These are phyloP conservation scores for Calliphora vicina DNA, from an alignment of 1,140 invertebrate species.

Conservation along the genomic window DNA sequence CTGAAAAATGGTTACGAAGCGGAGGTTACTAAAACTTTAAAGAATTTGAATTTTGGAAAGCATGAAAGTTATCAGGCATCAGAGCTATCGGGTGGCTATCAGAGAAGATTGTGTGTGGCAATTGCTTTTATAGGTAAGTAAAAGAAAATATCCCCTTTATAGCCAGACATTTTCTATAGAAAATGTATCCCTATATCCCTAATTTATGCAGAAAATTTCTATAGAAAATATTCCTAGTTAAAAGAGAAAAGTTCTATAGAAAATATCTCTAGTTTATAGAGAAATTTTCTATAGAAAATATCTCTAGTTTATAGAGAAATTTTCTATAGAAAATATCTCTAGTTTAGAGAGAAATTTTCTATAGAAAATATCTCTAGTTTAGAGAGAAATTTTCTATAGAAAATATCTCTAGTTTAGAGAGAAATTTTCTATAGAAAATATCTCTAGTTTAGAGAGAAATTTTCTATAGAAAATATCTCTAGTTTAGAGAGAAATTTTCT, in stretches of 20 bases:
- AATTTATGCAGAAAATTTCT: too few species aligned
- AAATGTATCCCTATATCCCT: not conserved
- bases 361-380: not conserved
- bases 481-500: too few species aligned
- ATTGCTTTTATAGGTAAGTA: constrained; percentile 78
- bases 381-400: not conserved
- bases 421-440: not conserved
- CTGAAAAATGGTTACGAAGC: constrained; percentile 39
- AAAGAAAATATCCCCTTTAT: not conserved
- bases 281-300: not conserved
- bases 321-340: not conserved
- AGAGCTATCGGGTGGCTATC: constrained; percentile 71
- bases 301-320: not conserved
- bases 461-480: not conserved
- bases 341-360: not conserved
- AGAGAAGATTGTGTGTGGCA: constrained; percentile 71
- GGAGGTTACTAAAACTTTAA: constrained; percentile 65
- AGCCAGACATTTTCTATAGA: not conserved
- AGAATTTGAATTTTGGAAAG: constrained; percentile 67
- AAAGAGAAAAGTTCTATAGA: not conserved
- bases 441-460: not conserved
- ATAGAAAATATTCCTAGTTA: not conserved
- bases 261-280: not conserved
- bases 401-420: not conserved
- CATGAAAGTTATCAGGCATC: constrained; percentile 66